Base-by-base conservation (phyloP, 2,113 vertebrate species). In the Spilogale gracilis region DNA sequence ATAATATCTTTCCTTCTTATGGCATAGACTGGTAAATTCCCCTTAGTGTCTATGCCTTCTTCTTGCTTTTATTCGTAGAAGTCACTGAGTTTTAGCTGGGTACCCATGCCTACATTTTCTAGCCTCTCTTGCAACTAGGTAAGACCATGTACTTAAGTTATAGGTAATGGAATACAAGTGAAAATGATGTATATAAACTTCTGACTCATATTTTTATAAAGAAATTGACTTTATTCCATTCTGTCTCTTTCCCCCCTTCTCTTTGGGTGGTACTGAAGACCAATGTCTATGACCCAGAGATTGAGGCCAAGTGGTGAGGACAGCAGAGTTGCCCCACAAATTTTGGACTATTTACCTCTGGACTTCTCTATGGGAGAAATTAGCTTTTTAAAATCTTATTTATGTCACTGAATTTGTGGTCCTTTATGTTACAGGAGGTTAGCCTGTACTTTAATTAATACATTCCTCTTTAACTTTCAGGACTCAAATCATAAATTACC, bases 51-150 rank as follows among this genome's bases (percentile, higher is more conserved):
- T 23, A 94, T 27, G 17, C 14, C 2, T 18, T 13, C 20, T 91
- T 93, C 50, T 81, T 96, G 25, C 13, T 86, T 82, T 88, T 91
- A 84, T 11, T 86, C 95, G 80, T 32, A 84, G 27, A 84, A 60
- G 21, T 83, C 32, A 74, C 30, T 81, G 71, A 71, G 38, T 79
- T 94, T 92, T 86, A 95, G 30, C 30, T 88, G 20, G 30, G 3
- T 7, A 56, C 7, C 12, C 21, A 85, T 32, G 25, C n/a, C n/a
- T 95, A 38, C 32, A 89, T 86, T 84, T 89, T 30, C 69, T 91
- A 71, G 52, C 4, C 18, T 91, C 16, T 43, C 23, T 63, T 85
- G 2, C 38, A 78, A 9, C 38, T 30, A 96, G 6, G 10, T 54
- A 71, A 95, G 67, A 6, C 52, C 50, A 96, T 45, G 9, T 16